A percentile compares a stretch with the other conserved stretches of the same genome.
Conservation (phyloP, 2,888 invertebrate species). For the Sussaba pulchella region DNA sequence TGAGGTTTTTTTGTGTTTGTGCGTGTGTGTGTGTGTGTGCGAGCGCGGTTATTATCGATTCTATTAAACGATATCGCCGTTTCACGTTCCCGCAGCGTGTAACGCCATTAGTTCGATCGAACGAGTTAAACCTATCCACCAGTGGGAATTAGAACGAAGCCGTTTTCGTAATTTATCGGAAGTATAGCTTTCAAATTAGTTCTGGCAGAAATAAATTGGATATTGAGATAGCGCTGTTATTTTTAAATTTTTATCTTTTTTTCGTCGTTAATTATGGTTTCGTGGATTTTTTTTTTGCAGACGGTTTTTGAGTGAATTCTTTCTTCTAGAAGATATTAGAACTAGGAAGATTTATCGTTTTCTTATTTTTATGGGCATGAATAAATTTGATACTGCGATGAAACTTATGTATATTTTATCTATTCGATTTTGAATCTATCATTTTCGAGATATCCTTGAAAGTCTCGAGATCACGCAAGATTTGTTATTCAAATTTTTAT, state of each 20-base stretch:
- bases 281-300: not conserved
- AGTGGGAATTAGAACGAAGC: conserved; percentile 49
- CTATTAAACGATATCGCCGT: conserved; percentile 38
- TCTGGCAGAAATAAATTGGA: not conserved
- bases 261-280: not conserved
- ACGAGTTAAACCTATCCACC: conserved; percentile 22
- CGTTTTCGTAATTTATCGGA: conserved; percentile 38
- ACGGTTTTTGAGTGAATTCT: not conserved
- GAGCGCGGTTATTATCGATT: conserved; percentile 13
- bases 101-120: conserved; percentile 49
- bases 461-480: no score
- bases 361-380: no score
- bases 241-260: not conserved
- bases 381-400: not conserved
- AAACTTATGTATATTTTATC: not conserved
- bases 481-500: no score
- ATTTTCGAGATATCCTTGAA: no score
- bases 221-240: not conserved
- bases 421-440: conserved; percentile 22
- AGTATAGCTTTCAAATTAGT: conserved; percentile 5
- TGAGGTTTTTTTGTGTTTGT: no score
- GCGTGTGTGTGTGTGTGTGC: not conserved
- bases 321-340: no score
- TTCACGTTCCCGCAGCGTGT: not conserved
- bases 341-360: no score